phyloP scores from a whole-genome alignment of 2,797 vertebrate species.

The Pangasius djambal region DNA sequence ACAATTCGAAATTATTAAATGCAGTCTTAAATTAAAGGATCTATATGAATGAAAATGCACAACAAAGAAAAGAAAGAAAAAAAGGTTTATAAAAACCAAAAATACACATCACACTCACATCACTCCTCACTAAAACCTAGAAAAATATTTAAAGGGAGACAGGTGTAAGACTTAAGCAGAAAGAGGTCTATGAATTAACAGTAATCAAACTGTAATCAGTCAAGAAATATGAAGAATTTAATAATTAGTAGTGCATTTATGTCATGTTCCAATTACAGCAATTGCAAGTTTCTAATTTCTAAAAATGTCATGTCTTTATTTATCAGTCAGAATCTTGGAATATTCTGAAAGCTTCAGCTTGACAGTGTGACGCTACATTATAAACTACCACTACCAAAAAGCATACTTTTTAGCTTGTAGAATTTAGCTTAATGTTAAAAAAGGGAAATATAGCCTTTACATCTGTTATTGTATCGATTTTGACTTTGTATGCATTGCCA shows the following conservation, averaged over 20 bases:
- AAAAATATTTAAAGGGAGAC: background rate
- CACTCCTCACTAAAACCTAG: background rate
- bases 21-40: background rate
- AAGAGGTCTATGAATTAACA: background rate
- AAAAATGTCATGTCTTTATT: background rate
- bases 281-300: background rate
- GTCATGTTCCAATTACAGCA: background rate
- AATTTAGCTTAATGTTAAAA: background rate
- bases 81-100: background rate
- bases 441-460: background rate
- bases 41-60: background rate
- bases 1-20: background rate
- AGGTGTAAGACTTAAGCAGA: background rate
- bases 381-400: background rate
- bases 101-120: background rate
- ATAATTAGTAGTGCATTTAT: background rate
- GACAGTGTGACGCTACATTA: background rate
- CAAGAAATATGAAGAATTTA: background rate
- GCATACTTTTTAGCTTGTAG: background rate
- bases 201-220: background rate
- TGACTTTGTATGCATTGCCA: background rate
- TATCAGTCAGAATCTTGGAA: background rate
- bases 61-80: background rate
- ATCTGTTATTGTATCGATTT: background rate
- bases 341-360: background rate